A percentile compares a stretch with the other conserved stretches of the same genome.
These are phyloP conservation scores for Mizuhopecten yessoensis DNA, from an alignment of 1,140 invertebrate genomes.

Conservation along the genomic window DNA sequence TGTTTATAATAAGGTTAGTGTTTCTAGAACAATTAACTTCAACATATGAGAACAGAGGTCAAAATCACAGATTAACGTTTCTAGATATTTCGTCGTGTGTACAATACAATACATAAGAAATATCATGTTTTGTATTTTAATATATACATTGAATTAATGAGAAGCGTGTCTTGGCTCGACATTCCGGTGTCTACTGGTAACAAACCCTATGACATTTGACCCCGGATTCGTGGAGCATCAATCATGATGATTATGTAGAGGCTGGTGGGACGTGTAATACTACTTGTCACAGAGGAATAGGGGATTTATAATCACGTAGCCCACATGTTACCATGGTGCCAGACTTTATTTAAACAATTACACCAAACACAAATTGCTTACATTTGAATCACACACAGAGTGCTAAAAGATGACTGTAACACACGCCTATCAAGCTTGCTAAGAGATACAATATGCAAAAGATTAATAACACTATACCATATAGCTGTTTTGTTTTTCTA, in stretches of 20 bases:
- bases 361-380: background rate
- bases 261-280: background rate
- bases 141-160: slow-evolving; percentile 32
- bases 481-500: no score
- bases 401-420: no score
- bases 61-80: background rate
- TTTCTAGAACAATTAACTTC: background rate
- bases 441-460: no score
- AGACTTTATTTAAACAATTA: background rate
- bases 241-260: slow-evolving; percentile 6
- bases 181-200: background rate
- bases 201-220: slow-evolving; percentile 33
- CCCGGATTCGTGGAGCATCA: slow-evolving; percentile 14
- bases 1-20: no score
- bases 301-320: background rate
- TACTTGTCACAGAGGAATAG: background rate
- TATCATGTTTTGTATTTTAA: slow-evolving; percentile 23
- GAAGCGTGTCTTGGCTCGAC: background rate
- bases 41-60: background rate
- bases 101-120: slow-evolving; percentile 34
- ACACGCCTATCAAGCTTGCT: no score
- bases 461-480: no score
- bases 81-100: background rate
- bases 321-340: background rate
- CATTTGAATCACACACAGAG: no score